Evolutionary conservation across 2,113 vertebrate species (phyloP), one percentile per base, ranked within the genome.

Genomic region (Marmota monax): DNA sequence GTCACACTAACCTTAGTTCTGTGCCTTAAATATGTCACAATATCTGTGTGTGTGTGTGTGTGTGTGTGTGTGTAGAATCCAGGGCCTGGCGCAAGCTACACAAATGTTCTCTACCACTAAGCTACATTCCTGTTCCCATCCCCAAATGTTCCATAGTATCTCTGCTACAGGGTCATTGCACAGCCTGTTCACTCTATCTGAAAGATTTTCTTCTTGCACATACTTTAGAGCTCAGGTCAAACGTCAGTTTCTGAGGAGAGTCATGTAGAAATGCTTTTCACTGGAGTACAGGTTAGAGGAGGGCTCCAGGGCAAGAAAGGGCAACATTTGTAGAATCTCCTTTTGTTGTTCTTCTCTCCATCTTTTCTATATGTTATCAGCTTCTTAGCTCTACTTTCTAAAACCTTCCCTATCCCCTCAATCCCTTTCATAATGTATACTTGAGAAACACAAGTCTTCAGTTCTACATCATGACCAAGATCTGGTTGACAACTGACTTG

Each of bases 201-300:
- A 73, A 84, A 27, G 14, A 39, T 63, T 88, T 96, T 22, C 39
- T 93, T 95, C 45, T 94, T 84, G 10, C 48, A 53, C 8, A 45
- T 70, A 63, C n/a, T 84, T 95, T 37, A 95, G 58, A 79, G 17
- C 7, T 92, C 56, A 78, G 34, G 14, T 27, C 70, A 96, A 87
- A 78, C 51, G 80, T 96, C 37, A 51, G 34, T 93, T 96, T 37
- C 42, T 76, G 45, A 92, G 56, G 48, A 37, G 92, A 92, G 45
- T 65, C 29, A 89, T 16, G 25, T 86, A 94, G 34, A 95, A 96
- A 92, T 39, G 12, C 7, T 10, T 95, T 95, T 77, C n/a, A 80
- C 69, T 34, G 86, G 63, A 88, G 7, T 63, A 79, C 9, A 74
- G 25, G 29, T 34, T 48, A 76, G 77, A 91, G 88, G n/a, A 92